Evolutionary conservation across 2,888 invertebrate genomes (phyloP), one percentile per base, ranked within the genome.

Genomic region (Cantharis rufa): DNA sequence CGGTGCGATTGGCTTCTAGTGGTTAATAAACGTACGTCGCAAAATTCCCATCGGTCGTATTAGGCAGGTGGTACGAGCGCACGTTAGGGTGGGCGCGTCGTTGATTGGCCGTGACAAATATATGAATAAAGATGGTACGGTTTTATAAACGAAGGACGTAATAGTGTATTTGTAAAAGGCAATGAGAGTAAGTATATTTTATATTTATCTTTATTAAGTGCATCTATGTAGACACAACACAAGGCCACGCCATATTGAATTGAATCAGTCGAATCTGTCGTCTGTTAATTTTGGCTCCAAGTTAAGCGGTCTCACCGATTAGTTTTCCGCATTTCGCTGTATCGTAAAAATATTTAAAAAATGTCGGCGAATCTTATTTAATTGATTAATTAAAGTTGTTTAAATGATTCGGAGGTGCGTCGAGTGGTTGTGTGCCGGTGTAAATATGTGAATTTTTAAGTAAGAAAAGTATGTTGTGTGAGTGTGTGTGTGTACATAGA

Each of bases 161-260:
- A 78, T 76, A 62, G 28, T 62, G 66, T 32, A 72, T 77, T 74
- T 66, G 72, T 69, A 75, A 74, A 81, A 74, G 82, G 76, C 81
- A 83, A 83, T 81, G 83, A 82, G 82, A 78, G 81, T 80, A 78
- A 78, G 77, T 80, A 79, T 80, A 81, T 79, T 81, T 82, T 80
- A 80, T 80, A 79, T 78, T 77, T 81, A 83, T 83, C 82, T 80
- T 79, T 77, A 79, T 81, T 81, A 80, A 82, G 81, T 80, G 81
- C 82, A 81, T 78, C 78, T 80, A 75, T 82, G 82, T 82, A 86
- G 86, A 85, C 85, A 86, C 84, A 87, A 87, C 87, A 89, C 89
- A 89, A 90, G 90, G 89, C 88, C 89, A 87, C 89, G 90, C 90
- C 90, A 91, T 91, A 89, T 89, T 89, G 89, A 88, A 89, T 90